Conservation (phyloP, 1,140 invertebrate genomes). For the Mycetomoellerius zeteki region DNA sequence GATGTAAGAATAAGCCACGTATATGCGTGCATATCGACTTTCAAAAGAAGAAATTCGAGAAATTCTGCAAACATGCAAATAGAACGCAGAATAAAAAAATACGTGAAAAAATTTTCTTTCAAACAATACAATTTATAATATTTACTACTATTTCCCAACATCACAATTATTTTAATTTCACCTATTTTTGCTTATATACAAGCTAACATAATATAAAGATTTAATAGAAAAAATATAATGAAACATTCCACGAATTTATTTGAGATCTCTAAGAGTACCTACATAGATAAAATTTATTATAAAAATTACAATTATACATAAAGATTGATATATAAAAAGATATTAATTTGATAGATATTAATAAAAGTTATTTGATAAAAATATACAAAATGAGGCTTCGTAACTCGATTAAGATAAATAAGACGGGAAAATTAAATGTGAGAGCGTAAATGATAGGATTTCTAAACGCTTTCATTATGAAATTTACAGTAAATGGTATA, state of each 20-base stretch:
- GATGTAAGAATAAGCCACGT: constrained; percentile 29
- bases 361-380: not conserved
- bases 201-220: not conserved
- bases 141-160: not conserved
- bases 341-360: not conserved
- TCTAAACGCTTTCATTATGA: constrained; percentile 19
- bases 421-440: not conserved
- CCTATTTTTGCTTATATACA: not conserved
- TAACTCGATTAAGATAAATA: not conserved
- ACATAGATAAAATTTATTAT: not conserved
- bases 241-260: not conserved
- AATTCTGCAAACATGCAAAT: not conserved
- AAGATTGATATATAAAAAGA: constrained; percentile 1
- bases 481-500: constrained; percentile 24
- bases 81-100: too few relatives aligned
- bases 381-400: not conserved
- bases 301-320: not conserved
- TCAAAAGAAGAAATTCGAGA: not conserved
- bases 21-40: constrained; percentile 40
- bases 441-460: constrained; percentile 14
- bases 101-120: not conserved
- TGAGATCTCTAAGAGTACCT: not conserved
- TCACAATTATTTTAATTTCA: constrained; percentile 15
- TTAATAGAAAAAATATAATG: not conserved
- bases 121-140: not conserved